Percentiles rank a stretch among this genome's conserved stretches.
Evolutionary conservation across 2,113 vertebrate genomes (phyloP).

Genomic region (Pelvicachromis taeniatus): DNA sequence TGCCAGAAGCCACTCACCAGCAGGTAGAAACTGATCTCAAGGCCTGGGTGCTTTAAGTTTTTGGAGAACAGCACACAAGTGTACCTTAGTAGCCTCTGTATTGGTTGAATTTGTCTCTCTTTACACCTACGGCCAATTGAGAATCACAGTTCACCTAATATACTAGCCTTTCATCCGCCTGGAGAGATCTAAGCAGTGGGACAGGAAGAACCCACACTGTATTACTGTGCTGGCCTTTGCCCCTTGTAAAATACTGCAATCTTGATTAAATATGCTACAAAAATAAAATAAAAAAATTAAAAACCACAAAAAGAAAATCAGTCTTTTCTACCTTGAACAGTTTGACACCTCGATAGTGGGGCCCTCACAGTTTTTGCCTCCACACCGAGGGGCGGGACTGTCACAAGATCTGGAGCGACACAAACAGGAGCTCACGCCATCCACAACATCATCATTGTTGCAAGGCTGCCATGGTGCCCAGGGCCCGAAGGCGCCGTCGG

Average conservation of each 20-base stretch:
- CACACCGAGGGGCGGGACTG: conserved; percentile 85
- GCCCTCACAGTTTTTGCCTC: conserved; percentile 84
- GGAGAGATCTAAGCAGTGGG: neutral
- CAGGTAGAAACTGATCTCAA: neutral
- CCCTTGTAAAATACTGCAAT: neutral
- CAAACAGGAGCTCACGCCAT: conserved; percentile 85
- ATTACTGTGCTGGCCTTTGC: neutral
- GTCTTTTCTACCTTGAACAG: conserved; percentile 84
- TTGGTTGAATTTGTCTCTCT: neutral
- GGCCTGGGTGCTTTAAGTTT: neutral
- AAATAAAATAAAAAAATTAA: neutral
- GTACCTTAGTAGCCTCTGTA: neutral
- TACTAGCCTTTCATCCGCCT: neutral
- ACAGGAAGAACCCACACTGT: neutral
- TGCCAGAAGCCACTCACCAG: neutral
- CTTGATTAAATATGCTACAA: neutral
- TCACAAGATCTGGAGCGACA: conserved; percentile 90
- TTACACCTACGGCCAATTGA: neutral
- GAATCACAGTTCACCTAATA: neutral
- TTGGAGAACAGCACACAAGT: neutral
- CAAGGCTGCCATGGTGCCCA: conserved; percentile 94
- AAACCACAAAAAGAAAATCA: neutral
- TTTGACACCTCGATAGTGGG: conserved; percentile 91
- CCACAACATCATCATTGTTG: conserved; percentile 85
- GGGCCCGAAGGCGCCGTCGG: conserved; percentile 81